A percentile compares a stretch with the other conserved stretches of the same genome.
Evolutionary conservation across 30 jellyfish, hydroid and myxozoan species (phyloP).

Genomic region (Aurelia aurita): DNA sequence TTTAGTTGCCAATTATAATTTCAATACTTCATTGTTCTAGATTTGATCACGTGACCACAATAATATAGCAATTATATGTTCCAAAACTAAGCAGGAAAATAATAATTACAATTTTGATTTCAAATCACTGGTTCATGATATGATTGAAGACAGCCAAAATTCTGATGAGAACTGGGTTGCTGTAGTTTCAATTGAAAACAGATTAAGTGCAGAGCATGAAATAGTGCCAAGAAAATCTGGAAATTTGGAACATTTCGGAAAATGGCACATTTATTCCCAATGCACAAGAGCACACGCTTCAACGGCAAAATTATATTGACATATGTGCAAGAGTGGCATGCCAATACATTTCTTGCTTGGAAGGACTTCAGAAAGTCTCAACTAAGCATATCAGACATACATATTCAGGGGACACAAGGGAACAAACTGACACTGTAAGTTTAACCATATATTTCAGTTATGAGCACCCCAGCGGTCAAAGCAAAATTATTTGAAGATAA

Average conservation of each 20-base stretch:
- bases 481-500: too few relatives aligned
- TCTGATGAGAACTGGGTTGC: background rate
- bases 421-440: background rate
- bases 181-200: background rate
- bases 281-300: conserved; percentile 1
- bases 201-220: background rate
- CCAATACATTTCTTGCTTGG: conserved; percentile 7
- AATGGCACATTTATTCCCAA: conserved; percentile 12
- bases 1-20: too few relatives aligned
- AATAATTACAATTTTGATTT: background rate
- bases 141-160: background rate
- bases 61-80: background rate
- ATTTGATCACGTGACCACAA: too few relatives aligned
- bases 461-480: too few relatives aligned
- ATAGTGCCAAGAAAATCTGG: background rate
- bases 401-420: background rate
- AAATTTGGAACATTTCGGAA: conserved; percentile 3
- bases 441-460: too few relatives aligned
- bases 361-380: background rate
- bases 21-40: too few relatives aligned
- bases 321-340: conserved; percentile 13
- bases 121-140: background rate
- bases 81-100: background rate
- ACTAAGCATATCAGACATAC: conserved; percentile 3
- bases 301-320: conserved; percentile 12